A percentile compares a stretch with the other conserved stretches of the same genome.
phyloP scores from a whole-genome alignment of 2,888 invertebrate genomes.

The Tortricodes alternella region DNA sequence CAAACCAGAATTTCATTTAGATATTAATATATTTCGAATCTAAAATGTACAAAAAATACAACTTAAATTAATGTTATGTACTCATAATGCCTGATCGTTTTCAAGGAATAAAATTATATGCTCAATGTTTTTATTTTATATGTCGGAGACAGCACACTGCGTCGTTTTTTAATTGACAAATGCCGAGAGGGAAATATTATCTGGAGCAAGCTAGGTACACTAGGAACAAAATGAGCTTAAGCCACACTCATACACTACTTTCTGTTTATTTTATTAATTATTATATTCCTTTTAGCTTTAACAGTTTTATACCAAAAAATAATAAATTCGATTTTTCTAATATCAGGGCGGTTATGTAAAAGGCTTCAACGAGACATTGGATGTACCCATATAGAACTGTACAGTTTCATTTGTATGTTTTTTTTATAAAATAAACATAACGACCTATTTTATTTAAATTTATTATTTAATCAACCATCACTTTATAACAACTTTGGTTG shows the following conservation, averaged over 20 bases:
- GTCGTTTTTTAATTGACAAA: conserved; percentile 75
- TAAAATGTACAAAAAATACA: conserved; percentile 90
- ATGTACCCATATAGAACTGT: conserved; percentile 65
- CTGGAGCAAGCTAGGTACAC: conserved; percentile 60
- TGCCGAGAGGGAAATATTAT: conserved; percentile 58
- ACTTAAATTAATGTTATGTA: conserved; percentile 85
- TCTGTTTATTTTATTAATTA: conserved; percentile 46
- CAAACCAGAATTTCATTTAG: conserved; percentile 70
- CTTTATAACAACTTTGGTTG: conserved; percentile 84
- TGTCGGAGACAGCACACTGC: conserved; percentile 55
- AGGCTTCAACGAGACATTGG: conserved; percentile 70
- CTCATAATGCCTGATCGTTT: conserved; percentile 78
- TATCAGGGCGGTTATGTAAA: conserved; percentile 78
- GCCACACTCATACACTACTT: conserved; percentile 53
- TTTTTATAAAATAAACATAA: conserved; percentile 78
- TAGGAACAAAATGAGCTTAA: conserved; percentile 72
- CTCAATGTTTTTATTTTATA: conserved; percentile 63
- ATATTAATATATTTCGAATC: conserved; percentile 88
- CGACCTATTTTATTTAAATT: conserved; percentile 77
- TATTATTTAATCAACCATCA: conserved; percentile 83
- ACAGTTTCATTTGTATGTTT: conserved; percentile 64
- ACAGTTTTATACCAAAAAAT: conserved; percentile 64
- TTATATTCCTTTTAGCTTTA: conserved; percentile 39
- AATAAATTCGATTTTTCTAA: conserved; percentile 74
- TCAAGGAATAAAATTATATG: conserved; percentile 61